phyloP scores from a whole-genome alignment of 2,888 invertebrate genomes.

The Mimas tiliae region DNA sequence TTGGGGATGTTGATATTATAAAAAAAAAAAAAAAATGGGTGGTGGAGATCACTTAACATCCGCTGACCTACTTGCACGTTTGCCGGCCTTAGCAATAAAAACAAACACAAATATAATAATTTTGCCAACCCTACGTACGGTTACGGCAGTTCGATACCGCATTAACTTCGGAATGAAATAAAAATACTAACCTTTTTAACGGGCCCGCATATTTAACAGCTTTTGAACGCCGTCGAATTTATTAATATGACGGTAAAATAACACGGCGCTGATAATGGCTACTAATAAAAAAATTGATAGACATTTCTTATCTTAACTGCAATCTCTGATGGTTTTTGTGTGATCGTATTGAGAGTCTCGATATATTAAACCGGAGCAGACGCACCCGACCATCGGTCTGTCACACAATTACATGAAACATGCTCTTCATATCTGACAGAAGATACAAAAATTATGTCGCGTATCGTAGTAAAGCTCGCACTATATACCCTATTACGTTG shows the following conservation, averaged over 20 bases:
- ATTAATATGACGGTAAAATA: conserved; percentile 21
- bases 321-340: neutral
- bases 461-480: no score
- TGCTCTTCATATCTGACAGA: no score
- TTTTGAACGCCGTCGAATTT: conserved; percentile 21
- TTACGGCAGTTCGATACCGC: conserved; percentile 5
- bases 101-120: no score
- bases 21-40: no score
- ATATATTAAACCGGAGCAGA: neutral
- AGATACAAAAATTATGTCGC: no score
- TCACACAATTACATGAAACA: no score
- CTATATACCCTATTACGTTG: no score
- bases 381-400: no score
- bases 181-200: conserved; percentile 20
- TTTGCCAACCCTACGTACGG: conserved; percentile 1
- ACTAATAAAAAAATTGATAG: conserved; percentile 18
- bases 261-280: conserved; percentile 4
- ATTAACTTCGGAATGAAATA: conserved; percentile 23
- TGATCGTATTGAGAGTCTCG: neutral
- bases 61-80: no score
- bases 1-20: no score
- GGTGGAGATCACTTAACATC: no score
- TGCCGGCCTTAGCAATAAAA: no score
- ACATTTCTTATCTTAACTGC: conserved; percentile 15
- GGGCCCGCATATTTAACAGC: conserved; percentile 19